A percentile compares a stretch with the other conserved stretches of the same genome.
Evolutionary conservation across 2,113 vertebrate species (phyloP).

Genomic region (Aptenodytes forsteri): DNA sequence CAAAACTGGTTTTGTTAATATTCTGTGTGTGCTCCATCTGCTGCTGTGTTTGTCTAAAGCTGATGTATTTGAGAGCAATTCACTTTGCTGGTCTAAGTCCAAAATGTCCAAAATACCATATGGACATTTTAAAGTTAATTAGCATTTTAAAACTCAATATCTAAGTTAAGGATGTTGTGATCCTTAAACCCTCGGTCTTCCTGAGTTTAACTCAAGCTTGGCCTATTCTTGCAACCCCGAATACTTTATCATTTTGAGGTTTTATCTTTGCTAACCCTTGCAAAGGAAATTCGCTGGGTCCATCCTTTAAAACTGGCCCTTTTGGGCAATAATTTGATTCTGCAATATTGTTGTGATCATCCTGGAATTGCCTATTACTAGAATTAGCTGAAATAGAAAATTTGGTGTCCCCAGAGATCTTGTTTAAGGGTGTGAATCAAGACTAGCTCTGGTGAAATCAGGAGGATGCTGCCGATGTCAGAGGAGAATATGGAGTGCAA

Average conservation of each 20-base stretch:
- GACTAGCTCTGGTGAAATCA: neutral
- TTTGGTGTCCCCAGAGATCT: neutral
- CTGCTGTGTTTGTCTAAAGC: conserved; percentile 42
- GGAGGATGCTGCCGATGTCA: neutral
- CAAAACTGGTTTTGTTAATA: conserved; percentile 36
- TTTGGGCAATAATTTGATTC: neutral
- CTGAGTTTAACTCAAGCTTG: neutral
- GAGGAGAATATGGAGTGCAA: neutral
- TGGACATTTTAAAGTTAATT: conserved; percentile 36
- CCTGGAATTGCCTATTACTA: neutral
- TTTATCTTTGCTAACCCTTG: neutral
- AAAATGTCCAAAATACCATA: conserved; percentile 53
- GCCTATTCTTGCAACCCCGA: neutral
- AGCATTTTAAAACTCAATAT: neutral
- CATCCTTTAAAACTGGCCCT: neutral
- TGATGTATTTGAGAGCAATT: conserved; percentile 40
- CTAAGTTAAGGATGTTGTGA: neutral
- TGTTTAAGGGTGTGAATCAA: neutral
- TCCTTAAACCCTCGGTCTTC: neutral
- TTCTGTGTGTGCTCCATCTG: conserved; percentile 51
- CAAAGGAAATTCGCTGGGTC: rapidly evolving
- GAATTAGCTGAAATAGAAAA: neutral
- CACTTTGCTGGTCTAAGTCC: conserved; percentile 11
- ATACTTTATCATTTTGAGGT: neutral
- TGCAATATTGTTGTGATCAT: neutral